These are phyloP conservation scores for Steromphala cineraria DNA, from an alignment of 2,888 invertebrate genomes.

Conservation along the genomic window DNA sequence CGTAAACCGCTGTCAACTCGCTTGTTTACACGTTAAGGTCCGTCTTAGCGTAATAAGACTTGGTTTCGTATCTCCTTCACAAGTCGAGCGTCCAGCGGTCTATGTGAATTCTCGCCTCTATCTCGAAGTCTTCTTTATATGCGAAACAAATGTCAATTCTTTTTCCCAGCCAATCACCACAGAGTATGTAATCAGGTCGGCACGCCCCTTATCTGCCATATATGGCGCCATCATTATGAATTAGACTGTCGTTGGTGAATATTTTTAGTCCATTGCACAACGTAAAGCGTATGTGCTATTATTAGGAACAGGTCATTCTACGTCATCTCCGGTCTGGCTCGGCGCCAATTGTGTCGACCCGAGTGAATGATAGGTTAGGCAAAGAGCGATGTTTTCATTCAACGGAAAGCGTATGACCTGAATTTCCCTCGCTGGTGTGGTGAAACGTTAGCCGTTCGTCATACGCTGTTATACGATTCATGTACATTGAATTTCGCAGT, in stretches of 20 bases:
- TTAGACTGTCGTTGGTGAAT: not conserved
- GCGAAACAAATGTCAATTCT: not conserved
- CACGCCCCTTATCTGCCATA: not conserved
- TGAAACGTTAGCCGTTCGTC: too few species aligned
- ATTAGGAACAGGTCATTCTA: not conserved
- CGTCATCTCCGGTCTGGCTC: not conserved
- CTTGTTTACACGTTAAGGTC: not conserved
- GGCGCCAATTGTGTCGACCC: not conserved
- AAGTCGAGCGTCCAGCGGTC: not conserved
- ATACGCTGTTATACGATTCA: too few species aligned
- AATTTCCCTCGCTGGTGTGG: not conserved
- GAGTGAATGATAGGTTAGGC: not conserved
- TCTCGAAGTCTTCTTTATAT: not conserved
- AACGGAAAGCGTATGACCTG: not conserved
- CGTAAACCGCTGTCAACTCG: not conserved
- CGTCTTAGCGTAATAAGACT: not conserved
- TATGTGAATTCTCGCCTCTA: not conserved
- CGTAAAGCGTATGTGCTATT: not conserved
- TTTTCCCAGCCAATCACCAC: not conserved
- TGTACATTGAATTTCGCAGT: too few species aligned
- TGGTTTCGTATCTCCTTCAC: not conserved
- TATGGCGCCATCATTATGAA: slow-evolving; percentile 5
- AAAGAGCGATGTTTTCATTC: not conserved
- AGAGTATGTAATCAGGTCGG: not conserved
- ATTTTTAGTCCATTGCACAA: slow-evolving; percentile 1